Conservation (phyloP, 2,797 vertebrate species). For the Rhabdophis nuchalis region DNA sequence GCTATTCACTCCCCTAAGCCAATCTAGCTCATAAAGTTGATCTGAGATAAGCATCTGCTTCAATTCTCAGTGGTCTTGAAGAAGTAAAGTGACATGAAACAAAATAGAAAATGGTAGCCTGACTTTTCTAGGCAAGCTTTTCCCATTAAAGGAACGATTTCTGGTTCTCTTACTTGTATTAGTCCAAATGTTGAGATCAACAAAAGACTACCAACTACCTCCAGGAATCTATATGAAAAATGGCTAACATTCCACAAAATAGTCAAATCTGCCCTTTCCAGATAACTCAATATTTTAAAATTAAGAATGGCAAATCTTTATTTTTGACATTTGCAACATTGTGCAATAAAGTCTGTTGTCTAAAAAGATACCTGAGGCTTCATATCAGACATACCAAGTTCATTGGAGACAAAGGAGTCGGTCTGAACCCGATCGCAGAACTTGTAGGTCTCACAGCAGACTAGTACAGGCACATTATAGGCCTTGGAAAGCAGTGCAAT, state of each 20-base stretch:
- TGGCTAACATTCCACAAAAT: background rate
- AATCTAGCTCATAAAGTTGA: too few relatives aligned
- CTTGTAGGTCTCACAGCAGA: constrained; percentile 99
- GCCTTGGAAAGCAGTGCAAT: constrained; percentile 92
- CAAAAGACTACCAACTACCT: background rate
- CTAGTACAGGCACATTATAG: constrained; percentile 93
- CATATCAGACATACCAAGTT: constrained; percentile 79
- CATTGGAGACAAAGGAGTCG: constrained; percentile 96
- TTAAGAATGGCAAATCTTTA: background rate
- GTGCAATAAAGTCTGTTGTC: background rate
- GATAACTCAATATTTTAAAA: background rate
- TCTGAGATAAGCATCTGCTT: background rate
- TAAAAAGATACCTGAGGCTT: background rate
- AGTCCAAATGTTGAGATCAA: background rate
- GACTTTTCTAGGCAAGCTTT: background rate
- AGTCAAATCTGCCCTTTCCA: background rate
- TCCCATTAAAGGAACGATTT: background rate
- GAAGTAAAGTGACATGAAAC: background rate
- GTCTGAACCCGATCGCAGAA: constrained; percentile 98
- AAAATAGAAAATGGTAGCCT: background rate
- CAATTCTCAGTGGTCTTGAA: background rate
- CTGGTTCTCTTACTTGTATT: background rate
- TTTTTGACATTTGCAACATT: background rate
- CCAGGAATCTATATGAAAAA: background rate
- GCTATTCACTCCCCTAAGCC: background rate